Evolutionary conservation across 64 coral and sea anemone genomes (phyloP), one percentile per base, ranked within the genome.

Genomic region (Catalaphyllia jardinei): DNA sequence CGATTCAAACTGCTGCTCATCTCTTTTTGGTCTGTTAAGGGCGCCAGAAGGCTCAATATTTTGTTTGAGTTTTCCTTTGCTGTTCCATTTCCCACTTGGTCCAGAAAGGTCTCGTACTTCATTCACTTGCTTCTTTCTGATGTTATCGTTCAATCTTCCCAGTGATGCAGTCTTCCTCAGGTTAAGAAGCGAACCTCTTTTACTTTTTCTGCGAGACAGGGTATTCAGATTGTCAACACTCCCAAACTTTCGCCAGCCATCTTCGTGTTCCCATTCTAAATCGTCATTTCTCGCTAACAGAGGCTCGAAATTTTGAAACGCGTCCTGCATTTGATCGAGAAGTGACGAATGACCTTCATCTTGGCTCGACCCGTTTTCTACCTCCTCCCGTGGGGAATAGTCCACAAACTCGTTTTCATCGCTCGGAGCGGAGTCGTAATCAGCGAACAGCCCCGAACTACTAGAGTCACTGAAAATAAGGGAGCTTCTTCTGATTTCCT

Each of bases 401-500:
- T 33, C 71, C 4, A 22, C n/a, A 0, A 38, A 38, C 14, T 85
- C 81, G 24, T 71, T 16, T 3, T 29, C 82, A 20, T 92, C 90
- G 22, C 79, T 91, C 10, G 71, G 79, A 60, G 73, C 67, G 1
- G 82, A 86, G 49, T 92, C 90, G 79, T 78, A 87, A 52, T 86
- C 90, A 71, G 73, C 75, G 38, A 72, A 91, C 14, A 76, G 63
- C 6, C 71, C 71, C 1, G 90, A 92, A 22, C 90, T 92, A 18
- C 85, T 86, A 46, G 73, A 78, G 39, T 92, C 90, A 39, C 90
- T 92, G 14, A 92, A 92, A 4, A 92, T 73, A 0, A 87, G 28
- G 31, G 90, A 92, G 49, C 61, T 92, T 55, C 90, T 60, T 64
- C 76, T 86, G 28, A 87, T 52, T 1, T 92, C 83, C 25, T 92